phyloP scores from a whole-genome alignment of 1,140 invertebrate genomes.

The Pseudomyrmex flavicornis region DNA sequence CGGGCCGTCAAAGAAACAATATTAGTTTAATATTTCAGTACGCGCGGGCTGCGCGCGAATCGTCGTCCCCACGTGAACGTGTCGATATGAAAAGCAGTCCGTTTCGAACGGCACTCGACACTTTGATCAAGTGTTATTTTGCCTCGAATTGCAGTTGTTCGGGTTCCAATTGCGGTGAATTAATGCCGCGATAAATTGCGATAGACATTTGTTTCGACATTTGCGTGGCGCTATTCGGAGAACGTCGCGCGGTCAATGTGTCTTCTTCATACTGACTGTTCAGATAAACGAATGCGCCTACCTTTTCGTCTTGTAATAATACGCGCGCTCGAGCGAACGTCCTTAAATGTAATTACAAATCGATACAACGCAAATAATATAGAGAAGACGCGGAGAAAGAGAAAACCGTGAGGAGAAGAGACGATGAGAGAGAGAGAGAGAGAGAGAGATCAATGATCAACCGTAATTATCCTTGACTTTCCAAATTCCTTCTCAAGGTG shows the following conservation, averaged over 20 bases:
- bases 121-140: constrained; percentile 50
- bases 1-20: constrained; percentile 5
- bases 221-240: neutral
- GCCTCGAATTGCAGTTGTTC: constrained; percentile 34
- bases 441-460: neutral
- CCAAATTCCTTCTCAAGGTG: constrained; percentile 60
- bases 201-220: neutral
- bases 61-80: neutral
- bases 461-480: constrained; percentile 41
- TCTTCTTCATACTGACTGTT: neutral
- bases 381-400: constrained; percentile 7
- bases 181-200: constrained; percentile 7
- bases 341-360: neutral
- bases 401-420: constrained; percentile 13
- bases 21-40: constrained; percentile 19
- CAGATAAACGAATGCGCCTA: neutral
- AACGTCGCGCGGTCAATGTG: neutral
- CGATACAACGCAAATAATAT: neutral
- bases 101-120: constrained; percentile 46
- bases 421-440: neutral
- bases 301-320: too few species aligned
- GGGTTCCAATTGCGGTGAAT: constrained; percentile 10
- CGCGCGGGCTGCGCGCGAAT: neutral
- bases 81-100: constrained; percentile 37
- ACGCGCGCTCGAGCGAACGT: neutral